phyloP scores from a whole-genome alignment of 2,113 vertebrate genomes.

The Cyanoderma ruficeps region DNA sequence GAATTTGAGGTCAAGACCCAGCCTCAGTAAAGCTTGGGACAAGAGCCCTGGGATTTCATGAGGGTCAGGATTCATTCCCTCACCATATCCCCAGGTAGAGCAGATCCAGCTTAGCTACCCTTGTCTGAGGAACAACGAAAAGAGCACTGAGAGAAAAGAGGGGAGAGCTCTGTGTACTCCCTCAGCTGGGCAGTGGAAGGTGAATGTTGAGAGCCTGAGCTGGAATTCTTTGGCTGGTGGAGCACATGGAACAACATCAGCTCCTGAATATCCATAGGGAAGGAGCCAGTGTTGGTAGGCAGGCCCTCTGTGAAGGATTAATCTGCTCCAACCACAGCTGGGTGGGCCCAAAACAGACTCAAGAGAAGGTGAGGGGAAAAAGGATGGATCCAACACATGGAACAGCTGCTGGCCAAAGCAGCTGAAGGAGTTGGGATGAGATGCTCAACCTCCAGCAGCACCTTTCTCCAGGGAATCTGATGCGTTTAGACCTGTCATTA shows the following conservation, averaged over 20 bases:
- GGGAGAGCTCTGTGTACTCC: neutral
- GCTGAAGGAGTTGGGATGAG: neutral
- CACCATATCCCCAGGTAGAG: neutral
- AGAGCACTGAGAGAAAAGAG: neutral
- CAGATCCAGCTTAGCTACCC: neutral
- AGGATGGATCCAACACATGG: neutral
- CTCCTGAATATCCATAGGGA: neutral
- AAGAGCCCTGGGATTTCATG: neutral
- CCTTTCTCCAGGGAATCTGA: neutral
- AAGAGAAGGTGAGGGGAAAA: neutral
- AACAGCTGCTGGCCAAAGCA: rapidly evolving
- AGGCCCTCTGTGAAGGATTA: neutral
- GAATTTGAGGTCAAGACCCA: neutral
- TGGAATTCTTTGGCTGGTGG: neutral
- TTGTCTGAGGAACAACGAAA: neutral
- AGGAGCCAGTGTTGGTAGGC: neutral
- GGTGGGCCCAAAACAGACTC: neutral
- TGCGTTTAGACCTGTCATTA: neutral
- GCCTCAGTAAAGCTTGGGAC: neutral
- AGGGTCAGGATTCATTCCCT: neutral
- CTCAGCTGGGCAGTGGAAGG: neutral
- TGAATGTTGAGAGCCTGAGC: neutral
- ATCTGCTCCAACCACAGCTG: neutral
- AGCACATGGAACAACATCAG: neutral
- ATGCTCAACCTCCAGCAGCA: neutral